phyloP scores from a whole-genome alignment of 2,888 invertebrate species.

The Panopea generosa region DNA sequence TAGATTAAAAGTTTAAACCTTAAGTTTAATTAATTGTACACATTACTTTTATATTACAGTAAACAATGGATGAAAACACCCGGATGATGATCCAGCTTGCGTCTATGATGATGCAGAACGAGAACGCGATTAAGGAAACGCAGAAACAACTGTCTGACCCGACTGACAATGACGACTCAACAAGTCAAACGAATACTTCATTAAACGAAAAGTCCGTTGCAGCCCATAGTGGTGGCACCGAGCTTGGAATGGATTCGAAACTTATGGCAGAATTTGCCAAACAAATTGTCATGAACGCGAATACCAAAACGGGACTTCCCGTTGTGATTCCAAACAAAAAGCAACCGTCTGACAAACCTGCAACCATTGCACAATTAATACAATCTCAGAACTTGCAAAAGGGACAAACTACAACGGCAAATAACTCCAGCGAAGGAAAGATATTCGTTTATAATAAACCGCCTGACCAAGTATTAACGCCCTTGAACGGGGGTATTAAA shows the following conservation, averaged over 20 bases:
- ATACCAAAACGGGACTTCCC: not conserved
- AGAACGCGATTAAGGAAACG: conserved; percentile 39
- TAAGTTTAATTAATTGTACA: too few relatives aligned
- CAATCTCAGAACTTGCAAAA: conserved; percentile 45
- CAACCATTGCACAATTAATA: conserved; percentile 60
- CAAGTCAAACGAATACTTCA: not conserved
- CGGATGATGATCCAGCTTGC: conserved; percentile 63
- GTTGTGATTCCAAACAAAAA: conserved; percentile 20
- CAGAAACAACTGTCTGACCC: conserved; percentile 28
- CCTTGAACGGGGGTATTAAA: conserved; percentile 3
- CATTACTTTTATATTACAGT: too few relatives aligned
- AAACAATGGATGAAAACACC: conserved; percentile 62
- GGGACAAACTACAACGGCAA: conserved; percentile 14
- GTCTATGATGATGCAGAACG: conserved; percentile 63
- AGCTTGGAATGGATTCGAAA: conserved; percentile 49
- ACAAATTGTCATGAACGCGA: conserved; percentile 58
- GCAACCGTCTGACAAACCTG: conserved; percentile 39
- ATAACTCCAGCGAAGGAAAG: conserved; percentile 47
- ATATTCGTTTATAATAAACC: conserved; percentile 51
- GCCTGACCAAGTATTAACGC: conserved; percentile 6
- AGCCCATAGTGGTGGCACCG: not conserved
- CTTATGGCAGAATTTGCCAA: conserved; percentile 59
- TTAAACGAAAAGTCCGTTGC: not conserved
- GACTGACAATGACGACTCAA: conserved; percentile 1
- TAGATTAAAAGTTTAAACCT: too few relatives aligned